Conservation (phyloP, 2,797 vertebrate species). For the Enteromius thamalakanensis region DNA sequence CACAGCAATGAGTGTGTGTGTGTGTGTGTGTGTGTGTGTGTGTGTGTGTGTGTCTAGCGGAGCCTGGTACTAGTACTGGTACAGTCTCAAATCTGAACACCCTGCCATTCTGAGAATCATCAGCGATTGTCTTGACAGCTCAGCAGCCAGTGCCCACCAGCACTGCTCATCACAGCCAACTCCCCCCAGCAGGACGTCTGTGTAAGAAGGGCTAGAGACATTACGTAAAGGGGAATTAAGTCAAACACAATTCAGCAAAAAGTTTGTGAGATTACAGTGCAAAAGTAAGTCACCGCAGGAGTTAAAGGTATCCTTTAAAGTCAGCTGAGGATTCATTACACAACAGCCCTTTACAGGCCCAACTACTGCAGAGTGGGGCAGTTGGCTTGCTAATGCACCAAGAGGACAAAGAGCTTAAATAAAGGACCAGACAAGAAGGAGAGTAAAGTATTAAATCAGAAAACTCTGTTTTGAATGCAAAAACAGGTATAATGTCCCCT, state of each 20-base stretch:
- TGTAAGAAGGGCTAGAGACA: slow-evolving; percentile 12
- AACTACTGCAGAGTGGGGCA: neutral
- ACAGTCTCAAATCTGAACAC: slow-evolving; percentile 44
- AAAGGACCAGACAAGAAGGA: neutral
- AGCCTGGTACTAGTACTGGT: slow-evolving; percentile 50
- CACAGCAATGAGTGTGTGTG: slow-evolving; percentile 8
- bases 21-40: slow-evolving; percentile 41
- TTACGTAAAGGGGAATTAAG: slow-evolving; percentile 6
- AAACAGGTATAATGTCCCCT: neutral
- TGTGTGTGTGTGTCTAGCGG: slow-evolving; percentile 36
- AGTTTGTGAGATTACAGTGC: neutral
- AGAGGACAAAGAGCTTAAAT: neutral
- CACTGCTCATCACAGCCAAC: slow-evolving; percentile 7
- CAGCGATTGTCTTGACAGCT: slow-evolving; percentile 55
- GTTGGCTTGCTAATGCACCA: neutral
- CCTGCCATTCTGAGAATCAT: slow-evolving; percentile 47
- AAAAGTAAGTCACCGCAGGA: slow-evolving; percentile 5
- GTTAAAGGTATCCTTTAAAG: slow-evolving; percentile 58
- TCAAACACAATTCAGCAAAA: slow-evolving; percentile 29
- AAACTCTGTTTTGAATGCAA: neutral
- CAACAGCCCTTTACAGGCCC: slow-evolving; percentile 59
- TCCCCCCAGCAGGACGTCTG: slow-evolving; percentile 3
- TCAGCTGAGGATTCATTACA: slow-evolving; percentile 71
- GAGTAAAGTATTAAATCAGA: slow-evolving; percentile 3
- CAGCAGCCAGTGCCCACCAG: slow-evolving; percentile 35